Percentiles rank a stretch among this genome's conserved stretches.
Evolutionary conservation across 2,888 invertebrate species (phyloP).

Genomic region (Drosophila demipolita): DNA sequence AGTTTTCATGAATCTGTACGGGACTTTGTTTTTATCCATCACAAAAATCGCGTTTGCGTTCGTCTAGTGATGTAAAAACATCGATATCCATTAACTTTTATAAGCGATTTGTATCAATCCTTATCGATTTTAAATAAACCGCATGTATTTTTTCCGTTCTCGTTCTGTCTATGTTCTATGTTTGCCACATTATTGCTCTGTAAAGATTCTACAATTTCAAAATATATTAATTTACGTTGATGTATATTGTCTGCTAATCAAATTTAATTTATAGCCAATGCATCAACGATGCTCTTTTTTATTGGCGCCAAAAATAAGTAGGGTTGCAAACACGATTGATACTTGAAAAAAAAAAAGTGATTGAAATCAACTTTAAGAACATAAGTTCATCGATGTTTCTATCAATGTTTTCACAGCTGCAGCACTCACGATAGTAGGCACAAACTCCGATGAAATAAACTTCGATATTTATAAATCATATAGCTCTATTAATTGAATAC

Average conservation of each 20-base stretch:
- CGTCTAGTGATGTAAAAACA: constrained; percentile 55
- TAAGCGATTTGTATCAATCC: constrained; percentile 37
- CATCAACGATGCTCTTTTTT: neutral
- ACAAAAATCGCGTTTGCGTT: constrained; percentile 66
- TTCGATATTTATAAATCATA: neutral
- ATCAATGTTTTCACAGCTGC: neutral
- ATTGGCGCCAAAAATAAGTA: neutral
- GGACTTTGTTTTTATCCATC: constrained; percentile 79
- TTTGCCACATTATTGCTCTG: neutral
- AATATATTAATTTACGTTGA: neutral
- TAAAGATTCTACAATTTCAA: neutral
- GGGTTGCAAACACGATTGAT: neutral
- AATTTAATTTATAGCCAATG: neutral
- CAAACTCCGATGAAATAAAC: neutral
- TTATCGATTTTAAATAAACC: constrained; percentile 12
- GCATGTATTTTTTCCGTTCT: neutral
- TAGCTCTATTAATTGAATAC: neutral
- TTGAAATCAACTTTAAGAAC: neutral
- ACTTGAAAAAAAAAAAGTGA: neutral
- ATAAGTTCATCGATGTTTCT: neutral
- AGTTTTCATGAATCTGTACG: constrained; percentile 63
- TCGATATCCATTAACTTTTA: constrained; percentile 26
- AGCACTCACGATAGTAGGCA: neutral
- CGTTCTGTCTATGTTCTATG: neutral
- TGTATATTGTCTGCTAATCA: neutral